Conservation (phyloP, 2,797 vertebrate species). For the Sebastes variabilis region DNA sequence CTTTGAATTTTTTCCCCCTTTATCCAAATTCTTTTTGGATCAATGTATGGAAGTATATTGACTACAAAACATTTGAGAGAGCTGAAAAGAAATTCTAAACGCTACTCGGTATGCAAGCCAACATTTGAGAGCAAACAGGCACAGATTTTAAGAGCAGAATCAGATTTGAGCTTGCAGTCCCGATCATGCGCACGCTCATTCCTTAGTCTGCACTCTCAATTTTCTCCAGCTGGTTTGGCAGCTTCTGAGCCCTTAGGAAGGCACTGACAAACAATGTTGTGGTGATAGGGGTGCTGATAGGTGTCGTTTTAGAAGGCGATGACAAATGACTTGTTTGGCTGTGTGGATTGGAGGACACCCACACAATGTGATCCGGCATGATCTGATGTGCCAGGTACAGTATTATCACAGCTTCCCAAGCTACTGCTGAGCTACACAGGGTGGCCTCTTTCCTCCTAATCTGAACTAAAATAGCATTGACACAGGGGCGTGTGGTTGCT, state of each 20-base stretch:
- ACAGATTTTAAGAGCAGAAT: neutral
- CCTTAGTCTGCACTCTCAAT: neutral
- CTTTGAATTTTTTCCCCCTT: slow-evolving; percentile 13
- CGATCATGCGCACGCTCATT: neutral
- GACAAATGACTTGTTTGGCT: neutral
- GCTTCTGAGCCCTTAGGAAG: no score
- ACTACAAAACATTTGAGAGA: neutral
- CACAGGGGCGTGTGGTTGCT: neutral
- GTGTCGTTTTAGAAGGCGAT: neutral
- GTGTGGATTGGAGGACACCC: neutral
- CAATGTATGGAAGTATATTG: neutral
- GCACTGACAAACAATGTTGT: neutral
- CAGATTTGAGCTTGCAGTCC: neutral
- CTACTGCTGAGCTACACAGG: neutral
- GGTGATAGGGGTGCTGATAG: neutral
- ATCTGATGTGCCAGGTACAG: neutral
- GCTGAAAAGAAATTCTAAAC: neutral
- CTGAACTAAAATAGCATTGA: neutral
- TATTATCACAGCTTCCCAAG: neutral
- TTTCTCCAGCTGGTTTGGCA: neutral
- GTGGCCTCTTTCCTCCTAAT: neutral
- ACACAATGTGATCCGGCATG: neutral
- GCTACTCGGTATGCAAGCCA: neutral
- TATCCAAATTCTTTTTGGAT: slow-evolving; percentile 15
- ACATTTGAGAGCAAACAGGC: neutral